Evolutionary conservation across 2,113 vertebrate genomes (phyloP), one percentile per base, ranked within the genome.

Genomic region (Phycodurus eques): DNA sequence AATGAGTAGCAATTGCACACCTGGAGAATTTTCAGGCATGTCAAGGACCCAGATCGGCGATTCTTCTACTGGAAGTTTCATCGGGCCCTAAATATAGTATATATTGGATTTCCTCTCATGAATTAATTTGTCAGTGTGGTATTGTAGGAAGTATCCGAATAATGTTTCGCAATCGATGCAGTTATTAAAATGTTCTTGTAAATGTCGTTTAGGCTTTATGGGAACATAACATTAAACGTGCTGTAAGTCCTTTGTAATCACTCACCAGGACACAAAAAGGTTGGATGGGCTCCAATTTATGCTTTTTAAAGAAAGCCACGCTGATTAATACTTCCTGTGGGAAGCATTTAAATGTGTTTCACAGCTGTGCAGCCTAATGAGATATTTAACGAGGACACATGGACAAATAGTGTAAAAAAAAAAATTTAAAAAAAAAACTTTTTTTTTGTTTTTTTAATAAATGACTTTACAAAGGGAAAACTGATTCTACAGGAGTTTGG

Each of bases 361-460:
- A 43, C 62, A 64, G 62, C 39, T 64, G 62, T 64, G 62, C 62
- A 44, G 62, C 62, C 44, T 56, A 56, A 44, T 22, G 7, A 64
- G 62, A 70, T 10, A n/a, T 64, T 44, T 64, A 44, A 67, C 47
- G 53, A 57, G 62, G 70, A 31, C 57, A 73, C 56, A 17, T 62
- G 59, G 73, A 68, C 61, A 68, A 76, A 69, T 43, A 56, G 19
- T 43, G 35, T 14, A 65, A 22, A 51, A 59, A 72, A 27, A 27
- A 27, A 27, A 27, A 27, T n/a, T n/a, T n/a, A 27, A 27, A 27
- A 27, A 27, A 27, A 9, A 22, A 61, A 19, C 4, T 13, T 51
- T 51, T 19, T 17, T 53, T 19, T 59, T 60, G 33, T 17, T 60
- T 57, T 56, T 56, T 56, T 0, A 4, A 22, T 4, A n/a, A 14